phyloP scores from a whole-genome alignment of 1,140 invertebrate genomes.

The Tetragnatha versicolor region DNA sequence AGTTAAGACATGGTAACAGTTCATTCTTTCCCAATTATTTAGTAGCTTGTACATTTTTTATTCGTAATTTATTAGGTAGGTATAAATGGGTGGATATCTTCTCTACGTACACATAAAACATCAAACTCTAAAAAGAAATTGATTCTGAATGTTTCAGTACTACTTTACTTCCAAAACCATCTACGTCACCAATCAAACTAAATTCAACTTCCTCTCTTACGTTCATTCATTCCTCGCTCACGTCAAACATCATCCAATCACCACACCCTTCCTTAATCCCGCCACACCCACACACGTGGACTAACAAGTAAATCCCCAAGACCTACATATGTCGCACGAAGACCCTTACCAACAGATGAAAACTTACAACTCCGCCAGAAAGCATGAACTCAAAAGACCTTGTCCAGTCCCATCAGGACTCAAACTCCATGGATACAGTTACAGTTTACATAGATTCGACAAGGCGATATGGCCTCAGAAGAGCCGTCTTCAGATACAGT shows the following conservation, averaged over 20 bases:
- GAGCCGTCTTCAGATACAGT: constrained; percentile 35
- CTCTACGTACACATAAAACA: too few species aligned
- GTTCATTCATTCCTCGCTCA: neutral
- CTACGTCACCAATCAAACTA: neutral
- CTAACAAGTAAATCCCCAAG: neutral
- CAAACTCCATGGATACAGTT: constrained; percentile 12
- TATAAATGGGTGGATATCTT: too few species aligned
- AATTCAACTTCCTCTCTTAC: neutral
- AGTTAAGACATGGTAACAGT: too few species aligned
- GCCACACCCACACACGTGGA: too few species aligned
- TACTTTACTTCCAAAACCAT: too few species aligned
- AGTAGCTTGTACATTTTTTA: too few species aligned
- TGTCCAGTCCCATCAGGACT: constrained; percentile 20
- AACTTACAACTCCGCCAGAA: constrained; percentile 21
- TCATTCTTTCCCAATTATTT: too few species aligned
- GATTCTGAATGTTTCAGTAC: too few species aligned
- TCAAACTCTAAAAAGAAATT: too few species aligned
- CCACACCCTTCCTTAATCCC: too few species aligned
- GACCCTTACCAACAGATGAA: neutral
- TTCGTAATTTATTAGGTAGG: too few species aligned
- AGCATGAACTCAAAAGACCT: constrained; percentile 21
- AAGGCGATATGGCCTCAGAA: constrained; percentile 5
- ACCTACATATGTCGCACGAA: constrained; percentile 1
- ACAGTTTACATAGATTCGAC: constrained; percentile 47
- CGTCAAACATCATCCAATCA: too few species aligned